Evolutionary conservation across 2,888 invertebrate genomes (phyloP).

Genomic region (Aporophyla nigra): DNA sequence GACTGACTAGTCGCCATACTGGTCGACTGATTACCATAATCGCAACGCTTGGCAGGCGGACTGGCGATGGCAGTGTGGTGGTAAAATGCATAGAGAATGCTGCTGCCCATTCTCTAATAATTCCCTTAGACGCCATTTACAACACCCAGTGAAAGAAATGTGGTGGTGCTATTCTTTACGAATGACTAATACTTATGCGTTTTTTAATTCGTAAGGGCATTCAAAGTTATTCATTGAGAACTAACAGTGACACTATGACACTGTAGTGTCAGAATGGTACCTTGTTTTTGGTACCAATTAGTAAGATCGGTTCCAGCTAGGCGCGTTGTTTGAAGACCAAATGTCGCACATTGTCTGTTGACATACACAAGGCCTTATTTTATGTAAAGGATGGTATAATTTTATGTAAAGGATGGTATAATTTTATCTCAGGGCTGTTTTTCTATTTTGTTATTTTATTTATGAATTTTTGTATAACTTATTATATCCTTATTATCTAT

Average conservation of each 20-base stretch:
- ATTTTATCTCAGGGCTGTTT: slow-evolving; percentile 16
- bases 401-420: slow-evolving; percentile 66
- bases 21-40: too few relatives aligned
- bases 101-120: too few relatives aligned
- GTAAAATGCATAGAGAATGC: too few relatives aligned
- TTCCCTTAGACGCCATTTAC: too few relatives aligned
- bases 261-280: slow-evolving; percentile 57
- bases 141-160: too few relatives aligned
- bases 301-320: slow-evolving; percentile 71
- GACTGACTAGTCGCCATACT: too few relatives aligned
- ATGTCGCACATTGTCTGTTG: slow-evolving; percentile 80
- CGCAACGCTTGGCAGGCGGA: too few relatives aligned
- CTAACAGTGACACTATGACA: slow-evolving; percentile 47
- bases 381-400: slow-evolving; percentile 65
- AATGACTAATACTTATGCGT: background rate
- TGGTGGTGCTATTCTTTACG: too few relatives aligned
- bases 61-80: too few relatives aligned
- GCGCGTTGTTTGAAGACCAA: slow-evolving; percentile 77
- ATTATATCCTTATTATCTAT: too few relatives aligned
- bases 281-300: slow-evolving; percentile 76
- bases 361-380: slow-evolving; percentile 69
- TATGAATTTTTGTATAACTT: background rate
- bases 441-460: background rate
- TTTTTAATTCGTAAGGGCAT: slow-evolving; percentile 26
- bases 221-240: slow-evolving; percentile 63